Base-by-base conservation (phyloP, 2,888 invertebrate genomes). In the Hypomecis atomaria region DNA sequence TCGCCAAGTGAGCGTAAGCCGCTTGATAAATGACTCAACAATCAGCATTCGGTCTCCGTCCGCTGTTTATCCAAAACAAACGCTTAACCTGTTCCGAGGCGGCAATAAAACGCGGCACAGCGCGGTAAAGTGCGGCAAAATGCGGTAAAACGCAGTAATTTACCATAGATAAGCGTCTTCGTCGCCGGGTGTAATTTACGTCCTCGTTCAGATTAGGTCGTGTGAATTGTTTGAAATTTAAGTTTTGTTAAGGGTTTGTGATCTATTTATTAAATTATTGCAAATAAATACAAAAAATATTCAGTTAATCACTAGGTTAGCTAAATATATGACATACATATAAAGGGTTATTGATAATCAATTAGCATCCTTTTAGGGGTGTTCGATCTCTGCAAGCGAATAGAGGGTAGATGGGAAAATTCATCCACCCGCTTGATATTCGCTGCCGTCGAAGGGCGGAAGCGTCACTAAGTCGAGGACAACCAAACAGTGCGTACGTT, bases 141-240 rank as follows among this genome's bases (percentile, higher is more conserved):
- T 55, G 61, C 62, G 69, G 69, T 61, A 59, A 62, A 73, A 69
- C 66, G 78, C 78, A 74, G 78, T 79, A 79, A 81, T 79, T 81
- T 81, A 74, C 74, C 78, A 81, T 79, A 81, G 81, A 81, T 81
- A 81, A 81, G 81, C 74, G 75, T 74, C 75, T 69, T 67, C 58
- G 62, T 62, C 61, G 66, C 69, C 59, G 58, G 70, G 6, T 58
- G 67, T 76, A 74, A 81, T 80, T 79, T 81, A 81, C 78, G 66
- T 66, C 71, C 53, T 60, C 72, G 59, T 58, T 53, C 67, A 78
- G 81, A 81, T 80, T 79, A 81, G 74, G 73, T 61, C 40, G 13
- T 58, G 60, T 58, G 60, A 60, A 54, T 66, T 60, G 53, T 67
- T 67, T 65, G 34, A 54, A 40, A 55, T n/a, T 54, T 34, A n/a